Evolutionary conservation across 2,888 invertebrate genomes (phyloP).

Genomic region (Spisula solida): DNA sequence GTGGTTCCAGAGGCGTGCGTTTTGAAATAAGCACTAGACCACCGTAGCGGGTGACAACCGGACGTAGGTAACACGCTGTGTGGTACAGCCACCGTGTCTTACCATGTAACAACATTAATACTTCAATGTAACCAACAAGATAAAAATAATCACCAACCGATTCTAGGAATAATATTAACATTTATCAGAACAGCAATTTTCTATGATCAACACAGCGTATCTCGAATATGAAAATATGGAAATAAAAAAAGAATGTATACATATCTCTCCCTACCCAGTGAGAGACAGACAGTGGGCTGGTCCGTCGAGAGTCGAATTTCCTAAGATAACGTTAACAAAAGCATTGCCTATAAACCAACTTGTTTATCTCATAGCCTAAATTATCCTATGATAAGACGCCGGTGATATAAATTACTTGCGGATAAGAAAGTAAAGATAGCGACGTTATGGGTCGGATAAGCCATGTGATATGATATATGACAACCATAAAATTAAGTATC

Average conservation of each 20-base stretch:
- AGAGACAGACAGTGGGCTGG: slow-evolving; percentile 37
- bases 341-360: slow-evolving; percentile 57
- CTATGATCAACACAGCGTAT: neutral
- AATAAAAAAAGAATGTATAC: neutral
- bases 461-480: slow-evolving; percentile 70
- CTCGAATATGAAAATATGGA: slow-evolving; percentile 4
- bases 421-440: slow-evolving; percentile 59
- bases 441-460: slow-evolving; percentile 65
- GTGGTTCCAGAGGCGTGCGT: no score
- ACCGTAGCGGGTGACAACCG: no score
- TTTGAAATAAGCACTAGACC: no score
- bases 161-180: neutral
- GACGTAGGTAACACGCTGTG: neutral
- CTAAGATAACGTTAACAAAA: slow-evolving; percentile 62
- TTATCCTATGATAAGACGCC: slow-evolving; percentile 63
- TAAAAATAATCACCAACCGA: neutral
- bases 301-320: slow-evolving; percentile 47
- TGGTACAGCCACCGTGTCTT: neutral
- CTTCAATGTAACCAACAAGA: neutral
- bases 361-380: slow-evolving; percentile 60
- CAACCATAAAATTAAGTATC: slow-evolving; percentile 74
- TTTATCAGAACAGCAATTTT: neutral
- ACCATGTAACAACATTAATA: neutral
- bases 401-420: slow-evolving; percentile 63
- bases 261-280: neutral